phyloP scores from a whole-genome alignment of 2,888 invertebrate genomes.

The Syritta pipiens region DNA sequence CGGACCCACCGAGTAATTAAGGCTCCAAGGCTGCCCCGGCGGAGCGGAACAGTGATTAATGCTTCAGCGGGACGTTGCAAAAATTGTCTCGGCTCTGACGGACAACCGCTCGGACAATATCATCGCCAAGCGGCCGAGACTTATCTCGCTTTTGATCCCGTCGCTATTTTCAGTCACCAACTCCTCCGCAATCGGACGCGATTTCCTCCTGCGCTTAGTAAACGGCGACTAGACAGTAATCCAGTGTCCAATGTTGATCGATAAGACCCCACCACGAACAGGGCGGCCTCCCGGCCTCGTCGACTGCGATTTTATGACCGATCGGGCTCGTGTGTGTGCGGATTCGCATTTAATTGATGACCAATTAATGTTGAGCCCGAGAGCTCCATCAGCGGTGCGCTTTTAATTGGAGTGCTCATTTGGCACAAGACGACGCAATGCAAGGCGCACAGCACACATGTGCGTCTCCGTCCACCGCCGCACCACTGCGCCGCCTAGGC shows the following conservation, averaged over 20 bases:
- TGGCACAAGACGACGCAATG: too few relatives aligned
- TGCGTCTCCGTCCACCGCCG: neutral
- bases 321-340: neutral
- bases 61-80: conserved; percentile 3
- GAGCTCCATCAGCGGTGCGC: too few relatives aligned
- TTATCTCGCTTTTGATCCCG: neutral
- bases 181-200: neutral
- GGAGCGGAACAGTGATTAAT: conserved; percentile 48
- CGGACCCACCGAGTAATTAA: conserved; percentile 52
- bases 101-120: conserved; percentile 55
- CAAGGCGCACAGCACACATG: conserved; percentile 1
- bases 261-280: conserved; percentile 38
- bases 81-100: conserved; percentile 59
- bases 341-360: conserved; percentile 53
- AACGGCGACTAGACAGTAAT: conserved; percentile 56
- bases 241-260: conserved; percentile 53
- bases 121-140: conserved; percentile 4
- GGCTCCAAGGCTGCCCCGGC: conserved; percentile 55
- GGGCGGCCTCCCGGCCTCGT: neutral
- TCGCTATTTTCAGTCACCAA: too few relatives aligned
- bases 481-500: neutral
- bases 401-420: conserved; percentile 33
- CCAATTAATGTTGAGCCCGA: conserved; percentile 59
- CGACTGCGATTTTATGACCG: neutral
- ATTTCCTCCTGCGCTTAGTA: conserved; percentile 1